Base-by-base conservation (phyloP, 2,888 invertebrate species). In the Drosophila sordidapex region DNA sequence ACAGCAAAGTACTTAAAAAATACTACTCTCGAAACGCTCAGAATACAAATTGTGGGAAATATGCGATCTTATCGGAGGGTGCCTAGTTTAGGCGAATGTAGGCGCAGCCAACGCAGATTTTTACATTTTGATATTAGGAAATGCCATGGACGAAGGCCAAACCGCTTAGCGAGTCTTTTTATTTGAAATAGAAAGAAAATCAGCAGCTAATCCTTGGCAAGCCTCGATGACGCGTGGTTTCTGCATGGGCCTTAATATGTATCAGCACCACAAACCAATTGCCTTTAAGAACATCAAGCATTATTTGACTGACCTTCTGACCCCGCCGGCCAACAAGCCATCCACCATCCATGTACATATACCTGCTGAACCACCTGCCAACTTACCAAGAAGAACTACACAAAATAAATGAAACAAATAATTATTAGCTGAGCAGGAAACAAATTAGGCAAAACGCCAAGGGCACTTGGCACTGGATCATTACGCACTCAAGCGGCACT, bases 401-500 rank as follows among this genome's bases (percentile, higher is more conserved):
- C 25, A 54, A 25, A 25, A 54, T 13, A 38, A 38, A 33, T 13
- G 13, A 29, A n/a, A 15, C n/a, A 51, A 29, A n/a, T 52, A n/a
- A 59, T 38, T 43, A 27, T 29, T 48, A 51, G 31, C 36, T 36
- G 25, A 70, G 67, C 63, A 52, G 53, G 33, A 11, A 71, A 72
- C 58, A 87, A 85, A 85, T 87, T 89, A 71, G 71, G 70, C 73
- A 80, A 76, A 72, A 53, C 49, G 51, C 56, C 64, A 63, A 49
- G 60, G 62, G 54, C 36, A 66, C 72, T 74, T 61, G 66, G 63
- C 53, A 69, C 72, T 89, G 79, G 60, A 65, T 83, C 64, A 80
- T 80, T 87, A 70, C 74, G 67, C 87, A 71, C 72, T 80, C 82
- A 73, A 76, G 78, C 89, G 78, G 54, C 66, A 78, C 80, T 79